Percentiles rank a stretch among this genome's conserved stretches.
phyloP scores from a whole-genome alignment of 2,888 invertebrate genomes.

The Aproaerema taeniolella region DNA sequence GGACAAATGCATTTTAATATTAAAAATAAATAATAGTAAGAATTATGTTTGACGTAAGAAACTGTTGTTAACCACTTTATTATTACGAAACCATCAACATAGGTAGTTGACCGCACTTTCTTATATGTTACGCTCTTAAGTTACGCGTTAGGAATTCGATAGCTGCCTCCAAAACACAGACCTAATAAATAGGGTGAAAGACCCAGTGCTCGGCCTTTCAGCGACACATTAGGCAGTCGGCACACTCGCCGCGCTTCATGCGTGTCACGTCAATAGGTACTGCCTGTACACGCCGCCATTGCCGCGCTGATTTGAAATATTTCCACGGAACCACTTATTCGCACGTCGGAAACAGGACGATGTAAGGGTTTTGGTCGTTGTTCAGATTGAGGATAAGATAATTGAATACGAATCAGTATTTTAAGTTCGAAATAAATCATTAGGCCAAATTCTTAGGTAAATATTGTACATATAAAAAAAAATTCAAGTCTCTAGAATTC shows the following conservation, averaged over 20 bases:
- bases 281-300: conserved; percentile 56
- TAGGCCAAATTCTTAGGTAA: too few species aligned
- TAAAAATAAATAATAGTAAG: too few species aligned
- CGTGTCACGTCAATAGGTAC: conserved; percentile 70
- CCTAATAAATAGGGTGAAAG: conserved; percentile 61
- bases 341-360: conserved; percentile 52
- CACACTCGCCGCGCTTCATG: conserved; percentile 54
- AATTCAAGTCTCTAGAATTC: too few species aligned
- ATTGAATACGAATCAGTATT: neutral
- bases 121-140: too few species aligned
- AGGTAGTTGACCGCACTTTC: too few species aligned
- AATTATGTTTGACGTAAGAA: too few species aligned
- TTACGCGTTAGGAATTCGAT: too few species aligned
- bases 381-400: conserved; percentile 16
- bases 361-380: conserved; percentile 44
- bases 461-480: too few species aligned
- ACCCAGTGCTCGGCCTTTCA: conserved; percentile 48
- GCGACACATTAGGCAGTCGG: conserved; percentile 59
- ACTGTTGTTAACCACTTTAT: too few species aligned
- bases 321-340: conserved; percentile 75
- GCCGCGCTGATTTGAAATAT: conserved; percentile 73
- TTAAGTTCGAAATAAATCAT: neutral
- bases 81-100: too few species aligned
- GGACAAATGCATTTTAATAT: too few species aligned
- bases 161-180: conserved; percentile 43